Evolutionary conservation across 1,140 invertebrate species (phyloP), one percentile per base, ranked within the genome.

Genomic region (Mizuhopecten yessoensis): DNA sequence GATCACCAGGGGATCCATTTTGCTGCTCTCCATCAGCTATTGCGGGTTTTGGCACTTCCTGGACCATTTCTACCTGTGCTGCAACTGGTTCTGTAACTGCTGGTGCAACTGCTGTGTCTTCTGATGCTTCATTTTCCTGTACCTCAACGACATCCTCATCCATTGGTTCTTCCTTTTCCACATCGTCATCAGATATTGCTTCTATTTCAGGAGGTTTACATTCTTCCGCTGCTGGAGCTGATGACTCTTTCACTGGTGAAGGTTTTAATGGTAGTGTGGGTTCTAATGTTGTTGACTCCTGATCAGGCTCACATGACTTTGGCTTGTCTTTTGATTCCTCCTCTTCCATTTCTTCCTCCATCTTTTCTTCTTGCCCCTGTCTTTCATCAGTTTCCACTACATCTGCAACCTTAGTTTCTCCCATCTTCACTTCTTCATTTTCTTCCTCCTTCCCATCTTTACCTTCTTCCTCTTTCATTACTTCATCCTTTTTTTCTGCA

Each of bases 181-280:
- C 86, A 33, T 92, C 86, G 86, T 91, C 91, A 90, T 91, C 57
- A 45, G 91, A 92, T 42, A 89, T 87, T 39, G 86, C 92, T 86
- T 91, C 88, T 20, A 91, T 75, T 42, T 13, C 86, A 86, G 49
- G 23, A 89, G 42, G 34, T 89, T 92, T 75, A 75, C 23, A 75
- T 75, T 75, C 20, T 90, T 57, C 86, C 90, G 23, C 92, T 36
- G 15, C 42, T 90, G 36, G 36, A 39, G 36, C 5, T 39, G 23
- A 88, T 86, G 34, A 92, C 9, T 86, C 34, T 20, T 89, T 49
- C 89, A 39, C 34, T 88, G 33, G 87, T 33, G 20, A 87, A 23
- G 89, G 89, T 90, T 93, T 91, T 33, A 88, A 91, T 87, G 89
- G n/a, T 29, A 92, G 91, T 92, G 88, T 87, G 33, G 86, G n/a